Percentiles rank a stretch among this genome's conserved stretches.
These are phyloP conservation scores for Heteronetta atricapilla DNA, from an alignment of 2,113 vertebrate genomes.

Conservation along the genomic window DNA sequence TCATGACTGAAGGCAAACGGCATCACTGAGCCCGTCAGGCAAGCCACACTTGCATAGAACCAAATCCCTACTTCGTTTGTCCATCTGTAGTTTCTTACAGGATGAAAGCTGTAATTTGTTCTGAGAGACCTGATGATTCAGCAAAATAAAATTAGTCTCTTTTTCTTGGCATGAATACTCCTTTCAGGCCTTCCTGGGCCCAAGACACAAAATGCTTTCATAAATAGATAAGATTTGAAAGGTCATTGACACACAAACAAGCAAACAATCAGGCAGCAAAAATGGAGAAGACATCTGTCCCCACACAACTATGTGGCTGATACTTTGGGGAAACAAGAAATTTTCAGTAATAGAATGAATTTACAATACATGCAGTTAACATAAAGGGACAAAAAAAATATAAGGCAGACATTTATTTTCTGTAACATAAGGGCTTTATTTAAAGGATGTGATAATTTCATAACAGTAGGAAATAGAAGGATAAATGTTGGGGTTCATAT, in stretches of 20 bases:
- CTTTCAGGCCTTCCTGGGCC: background rate
- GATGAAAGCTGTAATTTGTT: background rate
- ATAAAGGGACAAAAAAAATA: background rate
- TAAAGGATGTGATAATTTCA: background rate
- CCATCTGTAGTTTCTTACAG: background rate
- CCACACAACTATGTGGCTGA: background rate
- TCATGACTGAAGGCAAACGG: background rate
- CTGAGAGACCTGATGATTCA: background rate
- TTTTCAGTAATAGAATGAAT: background rate
- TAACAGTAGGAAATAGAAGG: background rate
- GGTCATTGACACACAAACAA: rapidly evolving
- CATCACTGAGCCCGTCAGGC: background rate
- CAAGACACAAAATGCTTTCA: background rate
- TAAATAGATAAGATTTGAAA: background rate
- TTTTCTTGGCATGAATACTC: background rate
- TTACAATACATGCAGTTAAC: background rate
- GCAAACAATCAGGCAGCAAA: background rate
- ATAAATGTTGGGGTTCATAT: background rate
- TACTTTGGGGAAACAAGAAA: background rate
- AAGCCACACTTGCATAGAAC: background rate
- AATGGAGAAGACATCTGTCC: background rate
- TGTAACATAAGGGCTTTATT: background rate
- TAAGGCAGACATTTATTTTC: background rate
- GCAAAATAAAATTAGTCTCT: slow-evolving; percentile 22
- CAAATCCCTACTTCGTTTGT: background rate